Conservation (phyloP, 2,113 vertebrate genomes). For the Cromileptes altivelis region DNA sequence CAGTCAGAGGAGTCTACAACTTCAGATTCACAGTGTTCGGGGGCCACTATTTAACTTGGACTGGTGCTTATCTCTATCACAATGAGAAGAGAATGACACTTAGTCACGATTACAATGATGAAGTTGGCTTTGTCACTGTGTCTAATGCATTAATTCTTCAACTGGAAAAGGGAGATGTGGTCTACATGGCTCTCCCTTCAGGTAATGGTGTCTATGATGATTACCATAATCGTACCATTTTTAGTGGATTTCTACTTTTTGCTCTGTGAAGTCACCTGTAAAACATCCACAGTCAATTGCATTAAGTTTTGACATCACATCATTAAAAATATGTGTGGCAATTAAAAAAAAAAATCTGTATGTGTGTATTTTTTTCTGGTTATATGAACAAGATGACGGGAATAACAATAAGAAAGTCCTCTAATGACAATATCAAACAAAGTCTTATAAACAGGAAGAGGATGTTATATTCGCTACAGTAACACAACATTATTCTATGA, state of each 20-base stretch:
- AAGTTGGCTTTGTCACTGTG: neutral
- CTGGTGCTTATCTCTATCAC: neutral
- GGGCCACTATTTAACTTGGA: fast-evolving
- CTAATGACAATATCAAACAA: neutral
- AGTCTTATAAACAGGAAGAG: neutral
- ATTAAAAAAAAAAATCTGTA: neutral
- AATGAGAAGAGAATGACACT: neutral
- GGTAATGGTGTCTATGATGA: neutral
- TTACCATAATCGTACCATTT: neutral
- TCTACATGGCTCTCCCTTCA: neutral
- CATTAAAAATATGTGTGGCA: neutral
- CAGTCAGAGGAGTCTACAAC: conserved; percentile 23
- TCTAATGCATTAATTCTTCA: conserved; percentile 16
- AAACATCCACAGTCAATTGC: neutral
- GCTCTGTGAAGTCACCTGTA: neutral
- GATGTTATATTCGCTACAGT: too few species aligned
- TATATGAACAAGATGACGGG: too few species aligned
- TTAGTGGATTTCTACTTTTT: conserved; percentile 22
- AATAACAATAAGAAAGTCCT: too few species aligned
- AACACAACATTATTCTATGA: neutral
- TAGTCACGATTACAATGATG: neutral
- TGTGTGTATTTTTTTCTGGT: too few species aligned
- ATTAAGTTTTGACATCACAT: too few species aligned
- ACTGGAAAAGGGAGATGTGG: conserved; percentile 12
- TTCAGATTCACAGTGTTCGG: neutral